A percentile compares a stretch with the other conserved stretches of the same genome.
Conservation (phyloP, 2,888 invertebrate species). For the Agrochola lychnidis region DNA sequence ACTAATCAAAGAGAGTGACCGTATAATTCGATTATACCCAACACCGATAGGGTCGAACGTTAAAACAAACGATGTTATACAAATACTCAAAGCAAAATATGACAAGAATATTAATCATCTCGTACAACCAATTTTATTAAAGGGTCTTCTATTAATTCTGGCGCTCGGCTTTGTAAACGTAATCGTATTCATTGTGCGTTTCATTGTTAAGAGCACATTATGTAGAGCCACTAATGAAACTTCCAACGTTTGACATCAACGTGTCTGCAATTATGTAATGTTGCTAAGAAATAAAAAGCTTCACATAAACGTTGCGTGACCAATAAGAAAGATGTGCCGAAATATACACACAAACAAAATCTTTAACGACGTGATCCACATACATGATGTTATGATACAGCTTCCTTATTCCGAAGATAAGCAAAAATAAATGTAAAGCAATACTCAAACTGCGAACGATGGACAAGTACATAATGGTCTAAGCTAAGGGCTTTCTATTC, state of each 20-base stretch:
- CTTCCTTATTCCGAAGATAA: constrained; percentile 21
- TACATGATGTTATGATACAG: constrained; percentile 32
- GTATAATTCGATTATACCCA: constrained; percentile 34
- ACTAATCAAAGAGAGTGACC: constrained; percentile 59
- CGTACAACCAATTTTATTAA: constrained; percentile 41
- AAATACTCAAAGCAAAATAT: constrained; percentile 22
- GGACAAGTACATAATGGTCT: constrained; percentile 55
- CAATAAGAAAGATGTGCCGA: constrained; percentile 43
- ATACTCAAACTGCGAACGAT: constrained; percentile 52
- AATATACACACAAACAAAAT: constrained; percentile 46
- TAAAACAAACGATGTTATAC: constrained; percentile 25
- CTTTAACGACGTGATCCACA: constrained; percentile 39
- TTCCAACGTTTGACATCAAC: constrained; percentile 34
- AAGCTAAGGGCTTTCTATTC: constrained; percentile 74
- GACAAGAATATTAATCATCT: constrained; percentile 54
- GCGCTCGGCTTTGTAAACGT: constrained; percentile 22
- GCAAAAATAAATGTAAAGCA: constrained; percentile 56
- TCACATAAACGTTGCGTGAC: constrained; percentile 31
- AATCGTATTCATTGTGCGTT: constrained; percentile 44
- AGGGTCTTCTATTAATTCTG: constrained; percentile 27
- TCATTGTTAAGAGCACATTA: constrained; percentile 44
- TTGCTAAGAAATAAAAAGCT: constrained; percentile 56
- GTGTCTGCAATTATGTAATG: constrained; percentile 59
- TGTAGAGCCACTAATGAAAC: constrained; percentile 47
- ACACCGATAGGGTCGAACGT: constrained; percentile 26